phyloP scores from a whole-genome alignment of 1,140 invertebrate genomes.

The Nautilus pompilius region DNA sequence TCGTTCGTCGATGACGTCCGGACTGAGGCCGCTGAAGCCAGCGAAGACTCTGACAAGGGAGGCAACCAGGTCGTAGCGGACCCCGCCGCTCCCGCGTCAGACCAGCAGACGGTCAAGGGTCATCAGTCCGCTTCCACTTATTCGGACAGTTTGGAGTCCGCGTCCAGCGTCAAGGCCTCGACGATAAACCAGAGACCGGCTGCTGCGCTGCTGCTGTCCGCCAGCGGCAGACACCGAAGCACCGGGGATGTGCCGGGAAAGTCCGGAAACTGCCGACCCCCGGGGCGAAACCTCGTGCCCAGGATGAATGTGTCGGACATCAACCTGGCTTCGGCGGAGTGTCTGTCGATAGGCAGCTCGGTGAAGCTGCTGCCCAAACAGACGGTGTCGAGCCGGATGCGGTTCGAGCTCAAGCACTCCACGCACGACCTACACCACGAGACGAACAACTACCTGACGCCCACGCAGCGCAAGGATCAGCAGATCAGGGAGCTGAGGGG shows the following conservation, averaged over 20 bases:
- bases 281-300: not conserved
- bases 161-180: not conserved
- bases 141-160: constrained; percentile 3
- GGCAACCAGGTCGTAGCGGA: no score
- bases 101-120: no score
- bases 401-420: constrained; percentile 24
- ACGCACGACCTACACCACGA: constrained; percentile 14
- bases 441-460: constrained; percentile 26
- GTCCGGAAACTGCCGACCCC: not conserved
- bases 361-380: constrained; percentile 7
- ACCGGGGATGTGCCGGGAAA: not conserved
- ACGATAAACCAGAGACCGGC: not conserved
- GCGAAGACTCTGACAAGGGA: no score
- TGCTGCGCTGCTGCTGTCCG: not conserved
- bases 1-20: no score
- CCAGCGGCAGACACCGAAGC: not conserved
- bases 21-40: no score
- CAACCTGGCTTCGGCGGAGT: not conserved
- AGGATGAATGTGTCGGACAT: not conserved
- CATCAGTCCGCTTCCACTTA: not conserved
- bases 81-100: no score
- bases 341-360: not conserved
- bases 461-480: constrained; percentile 31
- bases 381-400: constrained; percentile 22
- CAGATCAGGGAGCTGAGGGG: constrained; percentile 22